Base-by-base conservation (phyloP, 2,113 vertebrate genomes). In the Calidris pygmaea region DNA sequence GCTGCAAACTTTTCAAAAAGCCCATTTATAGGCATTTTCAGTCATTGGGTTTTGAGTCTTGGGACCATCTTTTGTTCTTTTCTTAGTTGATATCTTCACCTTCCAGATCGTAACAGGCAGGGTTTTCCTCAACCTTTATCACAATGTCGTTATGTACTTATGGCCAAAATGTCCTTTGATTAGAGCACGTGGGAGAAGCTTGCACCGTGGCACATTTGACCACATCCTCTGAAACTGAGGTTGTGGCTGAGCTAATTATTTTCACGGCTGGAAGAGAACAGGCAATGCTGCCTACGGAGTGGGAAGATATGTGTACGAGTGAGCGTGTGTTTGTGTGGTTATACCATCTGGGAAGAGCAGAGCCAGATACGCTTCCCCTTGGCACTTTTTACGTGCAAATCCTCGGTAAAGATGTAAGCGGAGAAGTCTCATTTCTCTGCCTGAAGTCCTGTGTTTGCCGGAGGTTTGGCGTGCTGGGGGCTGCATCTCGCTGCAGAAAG, bases 201-300 rank as follows among this genome's bases (percentile, higher is more conserved):
- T 35, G 59, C 66, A 58, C 65, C 6, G 0, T 32, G 88, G 85
- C 90, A 83, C 59, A n/a, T 77, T 77, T 89, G 82, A 95, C 95
- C 92, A 96, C 92, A 96, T 96, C 93, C 95, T 96, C 90, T 63
- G 68, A 56, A 96, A 23, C 66, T 14, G 80, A 87, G 76, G 68
- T 56, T 95, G 88, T 94, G 95, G 83, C 82, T 84, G 35, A 96
- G 83, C 56, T 93, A 86, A 87, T 96, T 96, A 81, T 95, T 96
- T 92, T 96, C 87, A 80, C 0, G 87, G 62, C 95, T 94, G 92
- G 82, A 96, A 95, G 92, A 91, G 93, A 96, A 70, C 92, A 96
- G 87, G 91, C 92, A 90, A 55, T 10, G 59, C 87, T 92, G 90
- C 79, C 88, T 94, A 3, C 66, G 70, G 82, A 90, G 87, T 93